Percentiles rank a stretch among this genome's conserved stretches.
Conservation (phyloP, 2,113 vertebrate species). For the Triplophysa dalaica region DNA sequence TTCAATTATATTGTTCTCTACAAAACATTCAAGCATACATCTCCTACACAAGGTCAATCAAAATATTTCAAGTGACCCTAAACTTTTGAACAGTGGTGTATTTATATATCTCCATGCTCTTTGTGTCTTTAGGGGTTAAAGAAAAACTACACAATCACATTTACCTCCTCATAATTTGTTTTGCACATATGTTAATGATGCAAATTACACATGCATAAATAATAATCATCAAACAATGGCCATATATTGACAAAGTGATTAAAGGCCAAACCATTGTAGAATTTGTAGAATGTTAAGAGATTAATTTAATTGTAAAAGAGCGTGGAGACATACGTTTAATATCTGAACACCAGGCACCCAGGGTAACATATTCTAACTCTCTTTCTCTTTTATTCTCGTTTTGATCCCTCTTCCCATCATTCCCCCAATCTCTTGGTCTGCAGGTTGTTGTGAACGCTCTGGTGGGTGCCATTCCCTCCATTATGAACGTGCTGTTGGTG, state of each 20-base stretch:
- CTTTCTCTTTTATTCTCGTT: not conserved
- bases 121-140: not conserved
- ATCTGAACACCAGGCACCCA: not conserved
- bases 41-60: too few relatives aligned
- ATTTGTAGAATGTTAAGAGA: not conserved
- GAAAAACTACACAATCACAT: not conserved
- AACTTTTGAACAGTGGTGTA: too few relatives aligned
- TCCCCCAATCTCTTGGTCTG: conserved; percentile 48
- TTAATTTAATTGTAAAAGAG: not conserved
- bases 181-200: too few relatives aligned
- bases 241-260: not conserved
- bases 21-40: too few relatives aligned
- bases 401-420: conserved; percentile 3
- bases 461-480: conserved; percentile 99
- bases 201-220: too few relatives aligned
- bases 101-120: conserved; percentile 5
- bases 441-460: conserved; percentile 99
- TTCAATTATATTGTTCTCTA: too few relatives aligned
- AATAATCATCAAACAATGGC: too few relatives aligned
- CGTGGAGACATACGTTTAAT: not conserved
- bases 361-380: not conserved
- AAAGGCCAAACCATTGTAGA: not conserved
- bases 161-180: too few relatives aligned
- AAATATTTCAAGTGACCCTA: too few relatives aligned
- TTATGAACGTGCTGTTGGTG: conserved; percentile 99